A percentile compares a stretch with the other conserved stretches of the same genome.
Evolutionary conservation across 2,113 vertebrate species (phyloP).

Genomic region (Odontesthes bonariensis): DNA sequence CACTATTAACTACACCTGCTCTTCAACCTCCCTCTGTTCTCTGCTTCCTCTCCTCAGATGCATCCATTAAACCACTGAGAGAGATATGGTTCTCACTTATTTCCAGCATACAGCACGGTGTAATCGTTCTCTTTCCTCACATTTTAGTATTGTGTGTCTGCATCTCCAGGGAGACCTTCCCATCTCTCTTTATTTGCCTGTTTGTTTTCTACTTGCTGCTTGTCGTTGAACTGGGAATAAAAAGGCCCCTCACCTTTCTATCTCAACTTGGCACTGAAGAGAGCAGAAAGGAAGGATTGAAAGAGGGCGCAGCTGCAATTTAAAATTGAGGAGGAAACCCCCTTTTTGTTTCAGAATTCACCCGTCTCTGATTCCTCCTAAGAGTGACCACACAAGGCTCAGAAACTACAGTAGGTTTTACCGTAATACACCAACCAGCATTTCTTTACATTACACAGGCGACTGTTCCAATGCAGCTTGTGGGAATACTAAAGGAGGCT

Average conservation of each 20-base stretch:
- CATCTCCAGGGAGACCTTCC: constrained; percentile 57
- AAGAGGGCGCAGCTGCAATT: constrained; percentile 53
- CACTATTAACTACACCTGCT: constrained; percentile 12
- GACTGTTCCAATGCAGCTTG: constrained; percentile 46
- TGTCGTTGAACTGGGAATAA: constrained; percentile 64
- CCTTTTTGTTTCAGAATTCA: constrained; percentile 48
- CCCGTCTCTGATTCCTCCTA: constrained; percentile 55
- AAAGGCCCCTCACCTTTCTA: constrained; percentile 41
- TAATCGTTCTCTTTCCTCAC: constrained; percentile 59
- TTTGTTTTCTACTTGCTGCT: constrained; percentile 54
- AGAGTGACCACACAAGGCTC: constrained; percentile 53
- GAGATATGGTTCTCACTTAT: constrained; percentile 42
- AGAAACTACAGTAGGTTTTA: constrained; percentile 53
- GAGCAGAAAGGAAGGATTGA: constrained; percentile 43
- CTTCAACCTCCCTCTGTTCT: constrained; percentile 19
- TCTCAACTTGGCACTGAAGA: constrained; percentile 17
- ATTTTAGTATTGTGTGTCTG: constrained; percentile 47
- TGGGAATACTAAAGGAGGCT: constrained; percentile 68
- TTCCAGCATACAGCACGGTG: constrained; percentile 52
- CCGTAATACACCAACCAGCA: constrained; percentile 58
- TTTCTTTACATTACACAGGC: constrained; percentile 64
- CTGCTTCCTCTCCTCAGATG: constrained; percentile 37
- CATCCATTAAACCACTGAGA: constrained; percentile 50
- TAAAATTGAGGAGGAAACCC: constrained; percentile 76
- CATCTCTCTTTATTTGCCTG: constrained; percentile 71